These are phyloP conservation scores for Nansenia antarctica DNA, from an alignment of 2,113 vertebrate species.

Conservation along the genomic window DNA sequence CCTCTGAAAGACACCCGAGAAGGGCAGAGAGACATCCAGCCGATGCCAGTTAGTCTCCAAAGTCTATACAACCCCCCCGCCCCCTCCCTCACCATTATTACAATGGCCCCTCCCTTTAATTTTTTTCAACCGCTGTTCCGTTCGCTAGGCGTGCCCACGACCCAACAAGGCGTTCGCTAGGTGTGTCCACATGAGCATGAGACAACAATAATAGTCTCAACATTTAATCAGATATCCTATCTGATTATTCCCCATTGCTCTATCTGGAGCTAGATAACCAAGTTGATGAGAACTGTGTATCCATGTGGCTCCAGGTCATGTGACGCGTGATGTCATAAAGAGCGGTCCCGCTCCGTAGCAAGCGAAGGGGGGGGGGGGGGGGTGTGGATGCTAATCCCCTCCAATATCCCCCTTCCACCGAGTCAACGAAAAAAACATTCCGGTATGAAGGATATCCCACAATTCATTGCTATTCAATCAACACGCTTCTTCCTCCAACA, in stretches of 20 bases:
- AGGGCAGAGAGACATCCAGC: slow-evolving; percentile 3
- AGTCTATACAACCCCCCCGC: not conserved
- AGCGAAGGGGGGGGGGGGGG: too few species aligned
- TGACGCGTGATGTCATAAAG: too few species aligned
- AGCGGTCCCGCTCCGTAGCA: too few species aligned
- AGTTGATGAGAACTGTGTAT: not conserved
- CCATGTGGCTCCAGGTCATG: not conserved
- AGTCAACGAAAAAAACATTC: too few species aligned
- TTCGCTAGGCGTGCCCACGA: not conserved
- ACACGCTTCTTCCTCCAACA: too few species aligned
- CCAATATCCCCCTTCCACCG: too few species aligned
- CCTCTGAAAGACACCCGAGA: not conserved
- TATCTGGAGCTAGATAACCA: not conserved
- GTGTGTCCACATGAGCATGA: not conserved
- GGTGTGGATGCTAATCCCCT: too few species aligned
- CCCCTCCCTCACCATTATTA: not conserved
- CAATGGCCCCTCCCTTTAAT: not conserved
- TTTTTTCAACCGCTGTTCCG: not conserved
- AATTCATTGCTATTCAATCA: too few species aligned
- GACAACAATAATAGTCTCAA: not conserved
- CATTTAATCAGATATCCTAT: not conserved
- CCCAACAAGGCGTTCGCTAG: too few species aligned
- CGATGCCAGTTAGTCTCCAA: not conserved
- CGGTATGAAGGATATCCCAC: too few species aligned
- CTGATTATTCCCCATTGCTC: too few species aligned